Base-by-base conservation (phyloP, 2,113 vertebrate genomes). In the Cranoglanis bouderius region DNA sequence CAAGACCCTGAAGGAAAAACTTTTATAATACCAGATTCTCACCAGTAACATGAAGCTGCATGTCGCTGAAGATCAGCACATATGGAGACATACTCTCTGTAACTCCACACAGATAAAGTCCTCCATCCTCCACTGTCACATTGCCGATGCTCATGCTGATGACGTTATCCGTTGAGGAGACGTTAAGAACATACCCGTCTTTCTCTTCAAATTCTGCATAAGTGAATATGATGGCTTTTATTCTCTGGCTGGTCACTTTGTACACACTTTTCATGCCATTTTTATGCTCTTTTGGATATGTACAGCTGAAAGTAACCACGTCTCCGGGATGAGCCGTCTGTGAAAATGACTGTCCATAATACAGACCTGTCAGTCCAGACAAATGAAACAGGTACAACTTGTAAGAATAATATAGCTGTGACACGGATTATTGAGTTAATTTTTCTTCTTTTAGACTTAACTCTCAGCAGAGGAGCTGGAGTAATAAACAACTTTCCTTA, bases 51-150 rank as follows among this genome's bases (percentile, higher is more conserved):
- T 88, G 13, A 43, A 88, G 90, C 3, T 61, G 85, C 35, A 90
- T 87, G 77, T 88, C 80, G n/a, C 32, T 51, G 38, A 72, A 35
- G 18, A 90, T 26, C 0, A 7, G 19, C n/a, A 29, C 77, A 38
- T 29, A 13, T 6, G 18, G 49, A 2, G 10, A 1, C 13, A 1
- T 0, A 1, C 0, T 2, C 8, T 3, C 53, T 1, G 4, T 29
- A 83, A n/a, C 16, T 63, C 78, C 89, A 88, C 89, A 91, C 61
- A 80, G 65, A 70, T 91, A 91, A n/a, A 87, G 29, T 8, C 87
- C 90, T 32, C 24, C 55, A 74, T 91, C 90, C 12, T 46, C 12
- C 82, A 40, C n/a, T 0, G 5, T 85, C 61, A 88, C 61, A 3
- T 40, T 9, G 6, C 19, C 57, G 40, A 90, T 87, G 57, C 26